These are phyloP conservation scores for Drosophila infuscata DNA, from an alignment of 2,888 invertebrate genomes.

Conservation along the genomic window DNA sequence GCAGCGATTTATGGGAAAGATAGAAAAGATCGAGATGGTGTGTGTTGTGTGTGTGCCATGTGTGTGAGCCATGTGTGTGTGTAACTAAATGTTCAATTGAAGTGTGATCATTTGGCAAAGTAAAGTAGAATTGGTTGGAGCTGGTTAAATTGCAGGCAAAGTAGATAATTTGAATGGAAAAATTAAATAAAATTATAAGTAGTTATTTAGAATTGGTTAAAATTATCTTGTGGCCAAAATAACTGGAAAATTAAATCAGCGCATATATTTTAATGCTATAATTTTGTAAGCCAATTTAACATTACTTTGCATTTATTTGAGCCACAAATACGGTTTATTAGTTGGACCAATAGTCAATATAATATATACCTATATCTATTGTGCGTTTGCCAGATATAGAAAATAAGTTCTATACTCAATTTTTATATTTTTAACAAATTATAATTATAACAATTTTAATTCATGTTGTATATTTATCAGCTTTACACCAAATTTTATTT, in stretches of 20 bases:
- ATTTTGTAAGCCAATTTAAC: not conserved
- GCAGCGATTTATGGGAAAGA: slow-evolving; percentile 69
- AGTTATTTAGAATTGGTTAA: not conserved
- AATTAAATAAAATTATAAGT: rapidly evolving
- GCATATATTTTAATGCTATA: not conserved
- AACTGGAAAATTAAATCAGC: not conserved
- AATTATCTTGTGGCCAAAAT: not conserved
- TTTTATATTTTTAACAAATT: too few relatives aligned
- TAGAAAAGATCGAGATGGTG: slow-evolving; percentile 25
- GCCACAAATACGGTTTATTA: not conserved
- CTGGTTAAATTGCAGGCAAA: not conserved
- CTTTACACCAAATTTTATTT: not conserved
- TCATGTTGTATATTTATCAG: not conserved
- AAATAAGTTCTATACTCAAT: too few relatives aligned
- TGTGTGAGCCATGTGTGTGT: not conserved
- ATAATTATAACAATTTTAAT: not conserved
- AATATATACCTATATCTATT: too few relatives aligned
- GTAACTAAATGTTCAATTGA: not conserved
- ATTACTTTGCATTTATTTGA: too few relatives aligned
- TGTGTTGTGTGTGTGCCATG: not conserved
- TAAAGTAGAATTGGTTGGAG: not conserved
- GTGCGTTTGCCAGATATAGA: too few relatives aligned
- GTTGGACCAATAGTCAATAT: not conserved
- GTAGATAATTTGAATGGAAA: rapidly evolving
- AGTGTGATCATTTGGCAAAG: not conserved